Conservation (phyloP, 2,888 invertebrate genomes). For the Lucinisca nassula region DNA sequence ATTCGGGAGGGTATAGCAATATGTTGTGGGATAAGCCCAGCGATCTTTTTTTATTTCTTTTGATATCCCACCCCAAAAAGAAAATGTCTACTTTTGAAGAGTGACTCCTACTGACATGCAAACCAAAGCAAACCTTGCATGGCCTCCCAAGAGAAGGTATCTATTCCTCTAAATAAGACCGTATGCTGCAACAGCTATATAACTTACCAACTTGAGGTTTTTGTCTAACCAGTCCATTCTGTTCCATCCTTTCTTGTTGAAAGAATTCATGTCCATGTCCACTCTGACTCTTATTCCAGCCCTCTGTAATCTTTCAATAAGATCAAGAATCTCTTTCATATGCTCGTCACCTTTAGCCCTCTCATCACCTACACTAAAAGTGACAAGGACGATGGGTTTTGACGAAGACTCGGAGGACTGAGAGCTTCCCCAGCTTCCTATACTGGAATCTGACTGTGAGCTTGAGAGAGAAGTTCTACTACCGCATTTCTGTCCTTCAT, state of each 20-base stretch:
- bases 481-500: background rate
- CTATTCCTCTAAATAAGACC: too few species aligned
- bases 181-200: too few species aligned
- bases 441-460: background rate
- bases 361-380: background rate
- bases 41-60: too few species aligned
- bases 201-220: background rate
- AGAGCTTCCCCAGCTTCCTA: background rate
- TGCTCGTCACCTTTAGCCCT: background rate
- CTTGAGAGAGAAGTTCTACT: background rate
- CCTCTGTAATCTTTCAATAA: background rate
- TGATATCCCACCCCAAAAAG: too few species aligned
- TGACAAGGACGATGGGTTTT: background rate
- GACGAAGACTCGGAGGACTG: background rate
- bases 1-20: too few species aligned
- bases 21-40: too few species aligned
- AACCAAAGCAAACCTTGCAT: too few species aligned
- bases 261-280: slow-evolving; percentile 42
- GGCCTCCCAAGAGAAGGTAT: too few species aligned
- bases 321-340: slow-evolving; percentile 1
- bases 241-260: slow-evolving; percentile 28
- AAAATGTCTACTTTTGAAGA: too few species aligned
- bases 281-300: slow-evolving; percentile 37
- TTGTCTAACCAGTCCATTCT: slow-evolving; percentile 51
- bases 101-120: too few species aligned